Evolutionary conservation across 2,888 invertebrate genomes (phyloP).

Genomic region (Helleia helle): DNA sequence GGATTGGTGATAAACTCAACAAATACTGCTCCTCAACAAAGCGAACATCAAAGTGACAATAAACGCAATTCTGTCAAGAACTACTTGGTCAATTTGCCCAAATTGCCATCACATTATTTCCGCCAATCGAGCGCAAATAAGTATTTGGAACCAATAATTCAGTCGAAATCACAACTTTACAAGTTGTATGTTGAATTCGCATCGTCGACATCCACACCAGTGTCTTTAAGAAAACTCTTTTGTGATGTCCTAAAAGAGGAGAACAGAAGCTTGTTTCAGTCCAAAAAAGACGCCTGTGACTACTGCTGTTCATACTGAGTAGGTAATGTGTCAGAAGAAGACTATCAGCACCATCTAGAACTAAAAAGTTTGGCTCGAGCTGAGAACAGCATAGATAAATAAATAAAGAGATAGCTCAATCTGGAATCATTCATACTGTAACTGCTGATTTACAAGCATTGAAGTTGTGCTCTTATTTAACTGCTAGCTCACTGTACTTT

Average conservation of each 20-base stretch:
- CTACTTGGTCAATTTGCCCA: background rate
- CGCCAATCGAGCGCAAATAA: background rate
- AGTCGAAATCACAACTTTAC: background rate
- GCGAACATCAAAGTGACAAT: conserved; percentile 10
- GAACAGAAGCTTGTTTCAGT: conserved; percentile 23
- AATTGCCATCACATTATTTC: too few relatives aligned
- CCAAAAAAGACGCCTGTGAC: conserved; percentile 15
- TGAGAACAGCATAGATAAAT: conserved; percentile 17
- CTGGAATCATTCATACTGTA: conserved; percentile 19
- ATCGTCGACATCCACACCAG: background rate
- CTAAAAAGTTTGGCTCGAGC: conserved; percentile 21
- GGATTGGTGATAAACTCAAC: conserved; percentile 4
- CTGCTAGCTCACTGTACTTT: conserved; percentile 28
- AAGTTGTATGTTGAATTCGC: background rate
- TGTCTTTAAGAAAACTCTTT: conserved; percentile 20
- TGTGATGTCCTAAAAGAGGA: too few relatives aligned
- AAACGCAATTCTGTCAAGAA: conserved; percentile 6
- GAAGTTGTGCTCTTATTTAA: conserved; percentile 24
- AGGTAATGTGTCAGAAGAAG: conserved; percentile 17
- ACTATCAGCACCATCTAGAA: conserved; percentile 16
- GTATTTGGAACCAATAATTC: background rate
- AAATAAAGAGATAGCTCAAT: conserved; percentile 23
- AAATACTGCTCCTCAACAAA: conserved; percentile 11
- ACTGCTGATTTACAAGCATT: conserved; percentile 27
- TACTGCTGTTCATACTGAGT: conserved; percentile 21